Evolutionary conservation across 2,797 vertebrate genomes (phyloP), one percentile per base, ranked within the genome.

Genomic region (Amphiprion clarkii): DNA sequence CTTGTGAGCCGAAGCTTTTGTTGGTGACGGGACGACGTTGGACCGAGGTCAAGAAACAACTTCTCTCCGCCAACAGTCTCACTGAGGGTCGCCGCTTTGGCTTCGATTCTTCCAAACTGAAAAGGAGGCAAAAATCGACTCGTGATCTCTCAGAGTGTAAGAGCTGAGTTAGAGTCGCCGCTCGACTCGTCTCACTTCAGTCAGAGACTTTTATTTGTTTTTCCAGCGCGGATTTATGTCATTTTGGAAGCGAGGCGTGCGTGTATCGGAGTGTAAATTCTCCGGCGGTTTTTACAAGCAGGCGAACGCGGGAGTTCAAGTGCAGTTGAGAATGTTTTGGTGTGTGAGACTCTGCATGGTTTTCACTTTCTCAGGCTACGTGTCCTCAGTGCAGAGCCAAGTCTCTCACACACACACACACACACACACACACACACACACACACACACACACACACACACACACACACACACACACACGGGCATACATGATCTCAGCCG

Each of bases 301-400:
- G 44, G 33, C 46, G 39, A 14, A 13, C 5, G 17, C 21, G 6
- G 5, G 73, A 67, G 86, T 81, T 90, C 71, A 84, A 14, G 49
- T 10, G 4, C 4, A 74, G 80, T 84, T 78, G 62, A 75, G 67
- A 56, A 85, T 87, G 86, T 89, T 88, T 85, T 56, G 44, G 64
- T 67, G 72, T 53, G 71, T 67, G 77, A 79, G 76, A 56, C 71
- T 59, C 69, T 68, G 84, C 77, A 52, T 23, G 78, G 73, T 71
- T 77, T 85, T 83, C 49, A 76, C 71, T 86, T 79, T 87, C 76
- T 76, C 72, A 80, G 60, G 79, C 79, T 77, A 76, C 62, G 70
- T 80, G 88, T 79, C 76, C 60, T 60, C 70, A 62, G 9, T 10
- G 53, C 2, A 1, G 54, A 79, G 83, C 87, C 86, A 88, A 82